These are phyloP conservation scores for Threskiornis aethiopicus DNA, from an alignment of 2,797 vertebrate species.

Conservation along the genomic window DNA sequence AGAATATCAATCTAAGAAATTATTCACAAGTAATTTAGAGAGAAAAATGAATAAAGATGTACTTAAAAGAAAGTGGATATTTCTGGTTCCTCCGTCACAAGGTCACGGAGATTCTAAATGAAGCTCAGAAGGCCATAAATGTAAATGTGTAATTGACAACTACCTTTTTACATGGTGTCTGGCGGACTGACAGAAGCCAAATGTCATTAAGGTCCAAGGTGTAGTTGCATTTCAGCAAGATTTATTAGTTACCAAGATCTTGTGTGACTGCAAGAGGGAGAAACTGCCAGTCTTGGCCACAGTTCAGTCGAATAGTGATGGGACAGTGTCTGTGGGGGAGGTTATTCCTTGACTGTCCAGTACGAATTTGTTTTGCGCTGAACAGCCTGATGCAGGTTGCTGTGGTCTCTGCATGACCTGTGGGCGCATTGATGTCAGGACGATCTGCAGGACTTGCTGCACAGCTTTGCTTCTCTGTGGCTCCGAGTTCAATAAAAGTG, in stretches of 20 bases:
- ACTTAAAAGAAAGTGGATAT: not conserved
- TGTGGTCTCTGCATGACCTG: not conserved
- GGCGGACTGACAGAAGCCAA: not conserved
- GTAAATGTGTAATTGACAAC: not conserved
- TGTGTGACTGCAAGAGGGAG: not conserved
- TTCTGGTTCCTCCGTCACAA: not conserved
- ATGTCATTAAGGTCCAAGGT: not conserved
- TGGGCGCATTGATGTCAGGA: not conserved
- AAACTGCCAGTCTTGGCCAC: not conserved
- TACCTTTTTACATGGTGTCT: not conserved
- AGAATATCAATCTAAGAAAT: not conserved
- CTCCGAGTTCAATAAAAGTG: not conserved
- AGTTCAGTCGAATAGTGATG: rapidly evolving
- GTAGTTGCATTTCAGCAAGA: not conserved
- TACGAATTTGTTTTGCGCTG: not conserved
- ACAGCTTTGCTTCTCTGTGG: not conserved
- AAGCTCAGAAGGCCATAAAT: not conserved
- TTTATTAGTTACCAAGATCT: not conserved
- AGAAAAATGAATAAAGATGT: not conserved
- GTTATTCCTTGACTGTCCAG: not conserved
- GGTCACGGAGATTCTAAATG: not conserved
- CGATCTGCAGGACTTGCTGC: not conserved
- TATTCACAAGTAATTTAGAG: not conserved
- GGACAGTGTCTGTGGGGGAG: not conserved
- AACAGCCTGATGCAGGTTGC: not conserved